Percentiles rank a stretch among this genome's conserved stretches.
These are phyloP conservation scores for Artibeus jamaicensis DNA, from an alignment of 2,797 vertebrate species.

Conservation along the genomic window DNA sequence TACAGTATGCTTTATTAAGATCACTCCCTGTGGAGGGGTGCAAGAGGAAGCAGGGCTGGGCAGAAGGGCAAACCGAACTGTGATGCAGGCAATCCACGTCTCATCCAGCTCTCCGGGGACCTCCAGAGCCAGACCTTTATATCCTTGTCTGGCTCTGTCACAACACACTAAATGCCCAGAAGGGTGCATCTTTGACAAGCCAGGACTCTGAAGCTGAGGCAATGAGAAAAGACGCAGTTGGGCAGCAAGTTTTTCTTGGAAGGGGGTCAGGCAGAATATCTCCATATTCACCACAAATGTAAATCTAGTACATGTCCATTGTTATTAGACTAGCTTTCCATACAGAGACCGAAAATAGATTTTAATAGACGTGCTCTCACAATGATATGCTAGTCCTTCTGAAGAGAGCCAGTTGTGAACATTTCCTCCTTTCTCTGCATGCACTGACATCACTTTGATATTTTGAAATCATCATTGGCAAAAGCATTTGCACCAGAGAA, in stretches of 20 bases:
- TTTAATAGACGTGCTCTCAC: background rate
- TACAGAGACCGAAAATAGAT: background rate
- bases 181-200: background rate
- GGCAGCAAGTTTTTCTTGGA: background rate
- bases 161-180: background rate
- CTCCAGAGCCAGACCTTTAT: background rate
- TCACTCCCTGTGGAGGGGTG: background rate
- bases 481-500: background rate
- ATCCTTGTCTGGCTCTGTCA: background rate
- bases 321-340: background rate
- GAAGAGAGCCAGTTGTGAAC: background rate
- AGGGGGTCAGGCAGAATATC: background rate
- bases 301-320: background rate
- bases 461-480: background rate
- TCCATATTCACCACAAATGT: background rate
- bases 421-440: fast-evolving
- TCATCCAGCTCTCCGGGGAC: background rate
- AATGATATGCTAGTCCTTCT: background rate
- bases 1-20: background rate
- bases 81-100: background rate
- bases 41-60: background rate
- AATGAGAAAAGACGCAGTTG: background rate
- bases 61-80: background rate
- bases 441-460: background rate
- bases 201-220: background rate